Conservation (phyloP, 2,113 vertebrate species). For the Serilophus lunatus region DNA sequence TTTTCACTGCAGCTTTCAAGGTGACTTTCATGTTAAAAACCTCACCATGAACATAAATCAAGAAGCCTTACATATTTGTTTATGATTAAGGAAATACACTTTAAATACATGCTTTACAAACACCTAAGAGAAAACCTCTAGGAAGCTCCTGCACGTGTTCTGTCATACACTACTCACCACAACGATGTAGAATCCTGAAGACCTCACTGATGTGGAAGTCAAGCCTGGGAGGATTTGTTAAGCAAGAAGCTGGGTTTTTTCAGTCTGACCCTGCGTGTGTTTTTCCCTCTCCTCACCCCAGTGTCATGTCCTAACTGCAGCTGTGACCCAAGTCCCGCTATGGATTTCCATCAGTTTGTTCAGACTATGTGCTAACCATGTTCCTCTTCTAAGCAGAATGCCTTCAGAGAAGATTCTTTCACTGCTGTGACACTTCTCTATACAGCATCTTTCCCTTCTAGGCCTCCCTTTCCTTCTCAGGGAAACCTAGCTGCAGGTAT, state of each 20-base stretch:
- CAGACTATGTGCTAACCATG: neutral
- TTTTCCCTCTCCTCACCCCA: fast-evolving
- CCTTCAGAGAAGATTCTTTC: neutral
- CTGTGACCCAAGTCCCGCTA: neutral
- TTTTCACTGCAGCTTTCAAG: constrained; percentile 13
- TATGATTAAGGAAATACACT: neutral
- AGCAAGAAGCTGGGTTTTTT: neutral
- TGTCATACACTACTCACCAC: neutral
- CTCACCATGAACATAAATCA: neutral
- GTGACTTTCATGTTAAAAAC: constrained; percentile 1
- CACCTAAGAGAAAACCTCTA: neutral
- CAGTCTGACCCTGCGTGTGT: neutral
- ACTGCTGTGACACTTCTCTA: neutral
- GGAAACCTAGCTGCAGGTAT: neutral
- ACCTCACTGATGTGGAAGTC: neutral
- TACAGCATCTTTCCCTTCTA: neutral
- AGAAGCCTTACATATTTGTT: neutral
- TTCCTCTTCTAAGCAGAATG: neutral
- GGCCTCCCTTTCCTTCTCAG: neutral
- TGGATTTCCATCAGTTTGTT: neutral
- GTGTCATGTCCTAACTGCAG: neutral
- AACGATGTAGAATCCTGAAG: neutral
- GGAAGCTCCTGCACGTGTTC: neutral
- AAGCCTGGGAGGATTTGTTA: neutral
- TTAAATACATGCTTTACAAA: neutral